These are phyloP conservation scores for Peromyscus melanophrys DNA, from an alignment of 2,797 vertebrate species.

Conservation along the genomic window DNA sequence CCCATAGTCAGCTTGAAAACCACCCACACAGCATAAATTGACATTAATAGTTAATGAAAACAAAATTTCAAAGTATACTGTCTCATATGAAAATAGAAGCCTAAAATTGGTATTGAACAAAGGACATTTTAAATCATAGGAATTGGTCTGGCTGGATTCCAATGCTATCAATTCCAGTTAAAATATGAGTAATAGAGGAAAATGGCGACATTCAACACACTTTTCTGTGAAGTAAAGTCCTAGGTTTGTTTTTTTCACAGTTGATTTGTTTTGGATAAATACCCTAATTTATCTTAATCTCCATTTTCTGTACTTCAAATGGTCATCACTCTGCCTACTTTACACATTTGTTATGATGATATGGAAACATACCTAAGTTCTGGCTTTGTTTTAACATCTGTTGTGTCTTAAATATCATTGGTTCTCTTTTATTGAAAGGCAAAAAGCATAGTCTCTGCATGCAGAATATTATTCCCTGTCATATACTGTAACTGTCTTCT, in stretches of 20 bases:
- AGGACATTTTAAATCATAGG: background rate
- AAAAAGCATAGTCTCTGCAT: background rate
- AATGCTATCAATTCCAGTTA: background rate
- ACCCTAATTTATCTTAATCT: background rate
- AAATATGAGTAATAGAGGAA: background rate
- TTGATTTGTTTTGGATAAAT: background rate
- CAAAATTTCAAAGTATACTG: background rate
- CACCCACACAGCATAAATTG: background rate
- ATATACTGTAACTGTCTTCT: background rate
- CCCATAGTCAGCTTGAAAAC: background rate
- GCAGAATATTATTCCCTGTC: background rate
- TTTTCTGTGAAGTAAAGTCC: background rate
- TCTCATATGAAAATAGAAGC: constrained; percentile 36
- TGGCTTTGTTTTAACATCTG: background rate
- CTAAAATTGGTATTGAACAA: background rate
- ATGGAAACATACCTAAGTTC: background rate
- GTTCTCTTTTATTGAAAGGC: background rate
- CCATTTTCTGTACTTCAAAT: constrained; percentile 5
- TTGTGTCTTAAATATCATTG: background rate
- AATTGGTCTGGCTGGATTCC: background rate
- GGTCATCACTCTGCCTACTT: background rate
- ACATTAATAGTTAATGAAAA: background rate
- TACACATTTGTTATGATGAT: background rate
- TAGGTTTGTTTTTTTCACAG: background rate
- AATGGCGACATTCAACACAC: background rate